A percentile compares a stretch with the other conserved stretches of the same genome.
Evolutionary conservation across 2,888 invertebrate species (phyloP).

Genomic region (Anoplius nigerrimus): DNA sequence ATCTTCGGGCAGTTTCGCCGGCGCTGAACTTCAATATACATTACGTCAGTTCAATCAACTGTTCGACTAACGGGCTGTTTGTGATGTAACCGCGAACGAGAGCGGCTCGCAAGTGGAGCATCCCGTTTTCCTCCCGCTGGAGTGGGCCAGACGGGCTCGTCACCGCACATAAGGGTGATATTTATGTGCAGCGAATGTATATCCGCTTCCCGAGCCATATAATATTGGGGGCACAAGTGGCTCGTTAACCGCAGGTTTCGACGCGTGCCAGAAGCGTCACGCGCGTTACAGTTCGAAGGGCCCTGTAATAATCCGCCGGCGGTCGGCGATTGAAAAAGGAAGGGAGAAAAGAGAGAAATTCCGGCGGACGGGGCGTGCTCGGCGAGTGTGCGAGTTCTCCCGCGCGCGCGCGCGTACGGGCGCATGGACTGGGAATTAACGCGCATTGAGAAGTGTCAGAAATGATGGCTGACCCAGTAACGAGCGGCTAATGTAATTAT

Average conservation of each 20-base stretch:
- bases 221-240: slow-evolving; percentile 43
- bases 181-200: slow-evolving; percentile 37
- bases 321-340: not conserved
- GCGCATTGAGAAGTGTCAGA: slow-evolving; percentile 2
- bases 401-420: too few relatives aligned
- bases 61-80: not conserved
- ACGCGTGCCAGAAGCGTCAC: slow-evolving; percentile 53
- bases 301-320: slow-evolving; percentile 21
- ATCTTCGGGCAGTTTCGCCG: too few relatives aligned
- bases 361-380: not conserved
- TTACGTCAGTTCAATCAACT: too few relatives aligned
- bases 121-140: not conserved
- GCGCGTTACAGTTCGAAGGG: slow-evolving; percentile 45
- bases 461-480: too few relatives aligned
- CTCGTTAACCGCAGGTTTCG: slow-evolving; percentile 50
- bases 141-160: slow-evolving; percentile 9
- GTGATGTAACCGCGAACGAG: not conserved
- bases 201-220: slow-evolving; percentile 33
- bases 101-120: slow-evolving; percentile 16
- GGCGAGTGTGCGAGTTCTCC: not conserved
- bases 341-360: too few relatives aligned
- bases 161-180: slow-evolving; percentile 14
- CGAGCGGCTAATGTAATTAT: too few relatives aligned
- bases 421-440: not conserved
- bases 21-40: too few relatives aligned